These are phyloP conservation scores for Spondyliosoma cantharus DNA, from an alignment of 2,797 vertebrate genomes.

Conservation along the genomic window DNA sequence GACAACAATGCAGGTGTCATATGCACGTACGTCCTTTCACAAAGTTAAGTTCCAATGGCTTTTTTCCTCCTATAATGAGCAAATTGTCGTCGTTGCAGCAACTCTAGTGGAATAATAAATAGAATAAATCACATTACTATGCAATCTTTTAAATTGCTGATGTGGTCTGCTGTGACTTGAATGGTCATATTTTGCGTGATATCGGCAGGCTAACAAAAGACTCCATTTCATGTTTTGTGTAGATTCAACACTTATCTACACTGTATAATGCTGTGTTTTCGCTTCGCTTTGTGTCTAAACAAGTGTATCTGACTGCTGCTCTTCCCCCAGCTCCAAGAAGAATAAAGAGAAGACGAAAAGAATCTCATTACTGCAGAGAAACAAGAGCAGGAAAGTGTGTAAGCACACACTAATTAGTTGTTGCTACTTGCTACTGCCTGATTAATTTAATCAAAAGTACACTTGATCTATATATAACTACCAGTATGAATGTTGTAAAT, in stretches of 20 bases:
- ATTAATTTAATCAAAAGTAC: slow-evolving; percentile 74
- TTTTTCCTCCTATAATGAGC: slow-evolving; percentile 1
- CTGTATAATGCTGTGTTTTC: slow-evolving; percentile 26
- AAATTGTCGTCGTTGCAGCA: slow-evolving; percentile 15
- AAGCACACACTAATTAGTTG: slow-evolving; percentile 70
- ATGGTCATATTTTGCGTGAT: slow-evolving; percentile 29
- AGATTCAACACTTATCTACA: slow-evolving; percentile 21
- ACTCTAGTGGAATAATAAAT: background rate
- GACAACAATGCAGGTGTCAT: slow-evolving; percentile 16
- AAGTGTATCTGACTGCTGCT: slow-evolving; percentile 28
- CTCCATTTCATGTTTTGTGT: slow-evolving; percentile 46
- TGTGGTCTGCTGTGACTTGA: slow-evolving; percentile 32
- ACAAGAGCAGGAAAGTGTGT: slow-evolving; percentile 58
- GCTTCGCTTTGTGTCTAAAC: slow-evolving; percentile 38
- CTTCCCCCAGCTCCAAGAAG: slow-evolving; percentile 8
- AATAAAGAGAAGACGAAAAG: slow-evolving; percentile 38
- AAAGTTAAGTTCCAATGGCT: slow-evolving; percentile 35
- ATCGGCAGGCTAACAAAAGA: slow-evolving; percentile 56
- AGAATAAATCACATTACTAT: slow-evolving; percentile 47
- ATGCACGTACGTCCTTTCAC: slow-evolving; percentile 54
- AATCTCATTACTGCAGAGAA: slow-evolving; percentile 57
- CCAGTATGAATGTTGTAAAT: slow-evolving; percentile 27
- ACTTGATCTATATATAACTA: slow-evolving; percentile 50
- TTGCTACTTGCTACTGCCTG: slow-evolving; percentile 63
- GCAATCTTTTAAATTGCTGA: slow-evolving; percentile 24